Conservation (phyloP, 2,113 vertebrate species). For the Procavia capensis region DNA sequence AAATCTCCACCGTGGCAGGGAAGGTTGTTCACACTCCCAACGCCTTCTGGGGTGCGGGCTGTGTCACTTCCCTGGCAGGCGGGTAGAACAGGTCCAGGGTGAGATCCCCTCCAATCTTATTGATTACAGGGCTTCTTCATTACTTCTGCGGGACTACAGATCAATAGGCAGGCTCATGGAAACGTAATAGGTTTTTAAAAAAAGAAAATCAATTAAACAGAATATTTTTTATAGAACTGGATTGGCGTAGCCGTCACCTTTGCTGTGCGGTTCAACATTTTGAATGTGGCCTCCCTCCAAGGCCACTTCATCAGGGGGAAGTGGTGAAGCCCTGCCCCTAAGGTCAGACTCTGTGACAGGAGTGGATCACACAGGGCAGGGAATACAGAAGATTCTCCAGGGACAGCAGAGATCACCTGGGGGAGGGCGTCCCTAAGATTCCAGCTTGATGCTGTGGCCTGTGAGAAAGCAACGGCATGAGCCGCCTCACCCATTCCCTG, state of each 20-base stretch:
- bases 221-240: conserved; percentile 80
- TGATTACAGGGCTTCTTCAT: conserved; percentile 87
- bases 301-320: not conserved
- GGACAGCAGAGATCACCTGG: conserved; percentile 53
- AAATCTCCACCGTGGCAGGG: conserved; percentile 76
- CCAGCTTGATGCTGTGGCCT: conserved; percentile 38
- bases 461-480: conserved; percentile 68
- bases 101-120: conserved; percentile 86
- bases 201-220: conserved; percentile 88
- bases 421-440: conserved; percentile 59
- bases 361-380: not conserved
- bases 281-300: conserved; percentile 11
- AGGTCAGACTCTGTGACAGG: not conserved
- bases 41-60: conserved; percentile 70
- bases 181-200: conserved; percentile 84
- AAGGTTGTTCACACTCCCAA: conserved; percentile 1
- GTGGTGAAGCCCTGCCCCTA: conserved; percentile 48
- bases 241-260: conserved; percentile 8
- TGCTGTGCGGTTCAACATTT: not conserved
- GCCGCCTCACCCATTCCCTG: conserved; percentile 70
- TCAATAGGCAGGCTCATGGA: conserved; percentile 85
- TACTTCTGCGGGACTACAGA: conserved; percentile 82
- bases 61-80: conserved; percentile 71
- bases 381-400: conserved; percentile 34
- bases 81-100: conserved; percentile 77